Evolutionary conservation across 2,888 invertebrate genomes (phyloP).

Genomic region (Philopedon plagiatum): DNA sequence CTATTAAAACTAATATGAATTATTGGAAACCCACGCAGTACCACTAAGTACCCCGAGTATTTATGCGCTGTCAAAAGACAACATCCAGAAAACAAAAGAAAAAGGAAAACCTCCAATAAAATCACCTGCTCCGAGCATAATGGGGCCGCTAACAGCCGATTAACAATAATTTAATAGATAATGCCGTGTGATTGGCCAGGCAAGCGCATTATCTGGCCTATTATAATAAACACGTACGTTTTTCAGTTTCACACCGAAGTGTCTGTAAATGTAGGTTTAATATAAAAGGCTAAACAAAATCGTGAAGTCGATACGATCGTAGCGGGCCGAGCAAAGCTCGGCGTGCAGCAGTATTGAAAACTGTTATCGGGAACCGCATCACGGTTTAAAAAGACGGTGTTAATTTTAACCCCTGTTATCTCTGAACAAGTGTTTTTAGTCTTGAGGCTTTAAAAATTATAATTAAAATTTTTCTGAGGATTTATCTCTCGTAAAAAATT

Average conservation of each 20-base stretch:
- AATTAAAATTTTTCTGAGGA: slow-evolving; percentile 46
- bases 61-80: not conserved
- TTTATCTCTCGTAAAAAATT: slow-evolving; percentile 45
- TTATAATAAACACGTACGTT: slow-evolving; percentile 58
- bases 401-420: slow-evolving; percentile 48
- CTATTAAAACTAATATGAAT: too few species aligned
- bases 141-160: slow-evolving; percentile 41
- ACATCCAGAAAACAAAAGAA: not conserved
- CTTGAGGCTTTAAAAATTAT: slow-evolving; percentile 44
- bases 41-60: too few species aligned
- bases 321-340: slow-evolving; percentile 37
- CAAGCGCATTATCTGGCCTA: slow-evolving; percentile 50
- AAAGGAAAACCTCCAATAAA: slow-evolving; percentile 7
- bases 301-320: slow-evolving; percentile 57
- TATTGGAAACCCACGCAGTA: too few species aligned
- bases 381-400: slow-evolving; percentile 44
- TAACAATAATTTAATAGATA: slow-evolving; percentile 51
- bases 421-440: slow-evolving; percentile 46
- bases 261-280: slow-evolving; percentile 62
- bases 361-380: slow-evolving; percentile 46
- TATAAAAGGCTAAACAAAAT: slow-evolving; percentile 58
- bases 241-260: slow-evolving; percentile 61
- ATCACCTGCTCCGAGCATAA: slow-evolving; percentile 17
- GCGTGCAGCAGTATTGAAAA: slow-evolving; percentile 46
- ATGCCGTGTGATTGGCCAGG: slow-evolving; percentile 37